These are phyloP conservation scores for Cerastis leucographa DNA, from an alignment of 2,888 invertebrate species.

Conservation along the genomic window DNA sequence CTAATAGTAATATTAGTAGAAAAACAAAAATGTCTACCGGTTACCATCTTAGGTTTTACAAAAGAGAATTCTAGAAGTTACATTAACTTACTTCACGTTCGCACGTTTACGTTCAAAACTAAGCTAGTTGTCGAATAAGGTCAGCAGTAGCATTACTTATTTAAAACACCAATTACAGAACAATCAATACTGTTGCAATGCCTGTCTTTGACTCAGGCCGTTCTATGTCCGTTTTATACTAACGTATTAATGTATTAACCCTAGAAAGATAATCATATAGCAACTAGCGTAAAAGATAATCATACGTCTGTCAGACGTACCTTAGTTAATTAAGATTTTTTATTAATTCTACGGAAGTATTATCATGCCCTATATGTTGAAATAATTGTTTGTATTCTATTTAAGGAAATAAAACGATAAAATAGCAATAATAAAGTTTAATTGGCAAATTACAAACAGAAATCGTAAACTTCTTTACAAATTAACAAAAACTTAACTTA, in stretches of 20 bases:
- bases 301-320: too few species aligned
- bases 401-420: too few species aligned
- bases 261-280: too few species aligned
- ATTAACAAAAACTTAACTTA: too few species aligned
- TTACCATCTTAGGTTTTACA: neutral
- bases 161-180: constrained; percentile 70
- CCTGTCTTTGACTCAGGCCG: constrained; percentile 50
- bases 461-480: too few species aligned
- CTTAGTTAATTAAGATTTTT: too few species aligned
- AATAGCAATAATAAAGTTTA: too few species aligned
- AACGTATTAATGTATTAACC: neutral
- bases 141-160: constrained; percentile 65
- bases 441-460: too few species aligned
- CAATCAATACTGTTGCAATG: constrained; percentile 77
- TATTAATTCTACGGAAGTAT: too few species aligned
- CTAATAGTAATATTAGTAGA: neutral
- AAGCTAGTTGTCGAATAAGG: constrained; percentile 2
- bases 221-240: constrained; percentile 18
- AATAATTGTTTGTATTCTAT: too few species aligned
- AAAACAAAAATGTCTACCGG: neutral
- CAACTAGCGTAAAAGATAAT: too few species aligned
- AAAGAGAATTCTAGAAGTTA: constrained; percentile 3
- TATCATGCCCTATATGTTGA: too few species aligned
- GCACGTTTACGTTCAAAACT: neutral
- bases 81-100: neutral